Percentiles rank a stretch among this genome's conserved stretches.
Evolutionary conservation across 2,797 vertebrate genomes (phyloP).

Genomic region (Astyanax mexicanus): DNA sequence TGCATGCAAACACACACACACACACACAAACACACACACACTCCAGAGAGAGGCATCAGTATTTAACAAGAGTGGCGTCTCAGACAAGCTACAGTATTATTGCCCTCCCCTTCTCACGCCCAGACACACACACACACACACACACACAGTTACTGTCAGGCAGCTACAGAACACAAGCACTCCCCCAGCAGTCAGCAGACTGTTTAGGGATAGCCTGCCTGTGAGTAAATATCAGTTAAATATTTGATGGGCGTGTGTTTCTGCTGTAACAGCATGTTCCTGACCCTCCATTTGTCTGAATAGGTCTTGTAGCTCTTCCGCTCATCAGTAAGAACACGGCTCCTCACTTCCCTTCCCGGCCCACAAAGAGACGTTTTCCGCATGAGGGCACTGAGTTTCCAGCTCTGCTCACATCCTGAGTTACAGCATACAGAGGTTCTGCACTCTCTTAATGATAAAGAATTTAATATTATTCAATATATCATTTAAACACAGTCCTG

Average conservation of each 20-base stretch:
- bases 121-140: constrained; percentile 7
- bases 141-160: constrained; percentile 1
- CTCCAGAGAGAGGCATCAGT: constrained; percentile 42
- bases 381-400: constrained; percentile 76
- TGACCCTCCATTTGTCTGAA: constrained; percentile 74
- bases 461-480: too few relatives aligned
- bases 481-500: too few relatives aligned
- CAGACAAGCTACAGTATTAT: constrained; percentile 14
- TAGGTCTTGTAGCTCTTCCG: constrained; percentile 74
- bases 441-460: too few relatives aligned
- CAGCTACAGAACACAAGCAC: constrained; percentile 67
- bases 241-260: constrained; percentile 78
- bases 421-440: too few relatives aligned
- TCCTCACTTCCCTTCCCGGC: constrained; percentile 64
- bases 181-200: constrained; percentile 52
- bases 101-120: not conserved
- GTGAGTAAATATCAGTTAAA: constrained; percentile 81
- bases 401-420: constrained; percentile 69
- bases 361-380: constrained; percentile 79
- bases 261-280: constrained; percentile 70
- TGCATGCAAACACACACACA: not conserved
- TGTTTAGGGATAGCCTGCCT: constrained; percentile 56
- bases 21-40: not conserved
- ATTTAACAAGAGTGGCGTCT: constrained; percentile 55
- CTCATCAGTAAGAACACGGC: constrained; percentile 76